Evolutionary conservation across 2,113 vertebrate genomes (phyloP).

Genomic region (Tapirus terrestris): DNA sequence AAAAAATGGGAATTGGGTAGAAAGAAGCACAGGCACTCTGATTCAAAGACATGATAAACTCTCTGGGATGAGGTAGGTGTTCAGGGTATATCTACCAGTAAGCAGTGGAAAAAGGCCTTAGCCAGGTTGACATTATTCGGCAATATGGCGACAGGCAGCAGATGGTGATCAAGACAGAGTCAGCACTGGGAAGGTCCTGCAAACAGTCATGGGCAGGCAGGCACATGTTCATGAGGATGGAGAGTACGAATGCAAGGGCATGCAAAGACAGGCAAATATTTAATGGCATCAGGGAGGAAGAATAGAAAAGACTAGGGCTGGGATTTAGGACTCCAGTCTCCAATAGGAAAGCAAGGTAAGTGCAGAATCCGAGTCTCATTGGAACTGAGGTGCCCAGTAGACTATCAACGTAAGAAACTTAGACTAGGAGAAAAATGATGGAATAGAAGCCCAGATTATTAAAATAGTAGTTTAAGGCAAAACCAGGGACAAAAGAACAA

Average conservation of each 20-base stretch:
- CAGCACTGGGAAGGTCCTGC: not conserved
- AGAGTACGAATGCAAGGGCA: not conserved
- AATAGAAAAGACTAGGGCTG: not conserved
- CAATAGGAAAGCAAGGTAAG: not conserved
- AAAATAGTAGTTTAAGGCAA: not conserved
- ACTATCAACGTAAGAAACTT: not conserved
- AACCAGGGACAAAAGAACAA: not conserved
- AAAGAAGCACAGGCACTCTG: not conserved
- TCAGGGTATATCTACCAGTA: not conserved
- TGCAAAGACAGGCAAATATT: not conserved
- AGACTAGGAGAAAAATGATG: not conserved
- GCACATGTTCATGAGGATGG: accelerated
- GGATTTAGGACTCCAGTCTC: not conserved
- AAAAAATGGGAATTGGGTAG: not conserved
- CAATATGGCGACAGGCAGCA: not conserved
- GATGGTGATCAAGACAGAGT: not conserved
- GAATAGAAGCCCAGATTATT: not conserved
- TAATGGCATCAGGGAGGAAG: not conserved
- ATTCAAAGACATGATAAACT: not conserved
- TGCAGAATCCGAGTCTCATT: not conserved
- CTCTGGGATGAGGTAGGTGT: not conserved
- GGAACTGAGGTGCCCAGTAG: not conserved
- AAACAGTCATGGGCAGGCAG: not conserved
- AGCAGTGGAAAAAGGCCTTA: not conserved
- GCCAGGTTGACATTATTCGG: not conserved